Percentiles rank a stretch among this genome's conserved stretches.
Conservation (phyloP, 2,888 invertebrate genomes). For the Nephrotoma appendiculata region DNA sequence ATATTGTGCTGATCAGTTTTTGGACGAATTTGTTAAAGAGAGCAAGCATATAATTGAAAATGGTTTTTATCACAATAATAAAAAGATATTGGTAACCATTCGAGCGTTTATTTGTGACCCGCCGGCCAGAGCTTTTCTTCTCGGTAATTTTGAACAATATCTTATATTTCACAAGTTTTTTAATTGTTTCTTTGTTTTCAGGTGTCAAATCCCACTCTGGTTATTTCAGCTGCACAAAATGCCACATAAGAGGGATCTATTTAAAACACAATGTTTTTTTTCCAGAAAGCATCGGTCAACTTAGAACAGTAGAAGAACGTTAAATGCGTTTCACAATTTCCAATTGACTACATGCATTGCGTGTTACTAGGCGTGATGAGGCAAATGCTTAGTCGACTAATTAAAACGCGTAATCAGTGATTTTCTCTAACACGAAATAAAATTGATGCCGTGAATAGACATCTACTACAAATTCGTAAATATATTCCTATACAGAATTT, state of each 20-base stretch:
- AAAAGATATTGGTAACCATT: not conserved
- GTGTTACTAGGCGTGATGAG: not conserved
- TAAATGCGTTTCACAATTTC: not conserved
- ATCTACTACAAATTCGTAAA: too few species aligned
- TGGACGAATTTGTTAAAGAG: not conserved
- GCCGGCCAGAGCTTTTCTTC: not conserved
- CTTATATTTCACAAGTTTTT: not conserved
- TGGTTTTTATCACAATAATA: not conserved
- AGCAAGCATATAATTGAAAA: not conserved
- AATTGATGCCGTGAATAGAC: too few species aligned
- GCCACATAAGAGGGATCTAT: not conserved
- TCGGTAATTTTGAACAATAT: not conserved
- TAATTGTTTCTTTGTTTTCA: not conserved
- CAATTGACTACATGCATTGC: not conserved
- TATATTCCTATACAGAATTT: too few species aligned
- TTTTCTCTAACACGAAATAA: too few species aligned
- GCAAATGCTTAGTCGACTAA: not conserved
- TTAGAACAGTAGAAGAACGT: not conserved
- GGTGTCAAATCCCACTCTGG: constrained; percentile 4
- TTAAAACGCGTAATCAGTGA: too few species aligned
- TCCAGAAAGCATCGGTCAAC: not conserved
- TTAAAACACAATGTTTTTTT: constrained; percentile 6
- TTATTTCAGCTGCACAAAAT: constrained; percentile 1
- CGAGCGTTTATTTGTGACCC: not conserved
- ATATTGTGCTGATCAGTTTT: not conserved